Evolutionary conservation across 2,888 invertebrate species (phyloP), one percentile per base, ranked within the genome.

Genomic region (Megamerina dolium): DNA sequence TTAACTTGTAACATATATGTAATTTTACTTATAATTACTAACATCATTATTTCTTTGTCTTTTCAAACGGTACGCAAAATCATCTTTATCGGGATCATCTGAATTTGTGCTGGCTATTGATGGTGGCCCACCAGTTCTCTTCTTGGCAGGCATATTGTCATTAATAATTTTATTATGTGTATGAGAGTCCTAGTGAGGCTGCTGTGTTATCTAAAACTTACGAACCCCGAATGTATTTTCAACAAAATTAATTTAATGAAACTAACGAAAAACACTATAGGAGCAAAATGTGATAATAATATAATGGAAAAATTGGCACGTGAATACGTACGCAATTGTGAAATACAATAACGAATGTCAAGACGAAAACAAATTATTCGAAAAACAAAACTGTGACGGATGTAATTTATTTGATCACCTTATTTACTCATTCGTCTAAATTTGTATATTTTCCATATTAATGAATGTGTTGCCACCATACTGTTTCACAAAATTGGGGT

Each of bases 21-120:
- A 35, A 4, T 10, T 10, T 34, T 19, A 5, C 10, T 35, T 35
- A 35, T 10, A 20, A 18, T 27, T 45, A 49, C 44, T 52, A 58
- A 68, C 72, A 61, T 68, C 63, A 54, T 70, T 70, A 48, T 70
- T 70, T 49, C 69, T 57, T 54, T 65, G 55, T 51, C 71, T 59
- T 57, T 71, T 70, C 48, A 64, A 54, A 46, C 59, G 56, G 46
- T 69, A 69, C 32, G 59, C 61, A 27, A 61, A 62, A 42, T 59
- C 59, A 21, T 58, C 56, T 14, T 54, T 49, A 5, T 57, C 55
- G 31, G 50, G 52, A 31, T 58, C 58, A 41, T 60, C 61, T 20
- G 66, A 62, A 55, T 57, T 58, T 13, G 56, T 54, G 23, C 57
- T 58, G 16, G 48, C 46, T 27, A 43, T 33, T 30, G 44, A 45